Conservation (phyloP, 2,888 invertebrate genomes). For the Seira ritae region DNA sequence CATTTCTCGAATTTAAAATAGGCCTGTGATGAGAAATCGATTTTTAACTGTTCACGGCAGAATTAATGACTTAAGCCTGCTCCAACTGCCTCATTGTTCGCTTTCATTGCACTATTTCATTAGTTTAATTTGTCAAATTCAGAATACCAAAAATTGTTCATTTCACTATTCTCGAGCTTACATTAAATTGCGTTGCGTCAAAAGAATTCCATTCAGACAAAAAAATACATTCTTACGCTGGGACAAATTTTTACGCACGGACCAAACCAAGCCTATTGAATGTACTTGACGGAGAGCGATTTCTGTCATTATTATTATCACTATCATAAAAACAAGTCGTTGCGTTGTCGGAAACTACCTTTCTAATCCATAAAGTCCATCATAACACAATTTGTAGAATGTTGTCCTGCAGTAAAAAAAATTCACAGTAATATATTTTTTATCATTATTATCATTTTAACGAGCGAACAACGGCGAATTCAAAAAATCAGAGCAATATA, state of each 20-base stretch:
- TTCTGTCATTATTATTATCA: constrained; percentile 30
- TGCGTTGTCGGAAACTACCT: constrained; percentile 50
- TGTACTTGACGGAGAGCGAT: too few species aligned
- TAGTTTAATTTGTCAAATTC: not conserved
- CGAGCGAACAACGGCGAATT: constrained; percentile 25
- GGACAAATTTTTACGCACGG: not conserved
- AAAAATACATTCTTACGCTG: not conserved
- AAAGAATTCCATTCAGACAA: not conserved
- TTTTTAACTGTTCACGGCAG: not conserved
- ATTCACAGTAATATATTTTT: constrained; percentile 12
- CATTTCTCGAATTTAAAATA: too few species aligned
- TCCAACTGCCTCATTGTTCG: too few species aligned
- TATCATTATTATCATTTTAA: constrained; percentile 21
- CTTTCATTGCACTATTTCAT: not conserved
- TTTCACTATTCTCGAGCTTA: not conserved
- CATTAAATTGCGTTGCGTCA: not conserved
- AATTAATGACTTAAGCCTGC: too few species aligned
- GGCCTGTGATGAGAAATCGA: not conserved
- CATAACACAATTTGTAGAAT: constrained; percentile 17
- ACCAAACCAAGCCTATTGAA: not conserved
- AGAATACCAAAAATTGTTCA: not conserved
- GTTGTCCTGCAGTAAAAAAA: constrained; percentile 5
- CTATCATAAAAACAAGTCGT: constrained; percentile 4
- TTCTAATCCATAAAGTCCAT: constrained; percentile 49
- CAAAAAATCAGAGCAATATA: constrained; percentile 47